Evolutionary conservation across 2,888 invertebrate genomes (phyloP).

Genomic region (Heteropelma amictum): DNA sequence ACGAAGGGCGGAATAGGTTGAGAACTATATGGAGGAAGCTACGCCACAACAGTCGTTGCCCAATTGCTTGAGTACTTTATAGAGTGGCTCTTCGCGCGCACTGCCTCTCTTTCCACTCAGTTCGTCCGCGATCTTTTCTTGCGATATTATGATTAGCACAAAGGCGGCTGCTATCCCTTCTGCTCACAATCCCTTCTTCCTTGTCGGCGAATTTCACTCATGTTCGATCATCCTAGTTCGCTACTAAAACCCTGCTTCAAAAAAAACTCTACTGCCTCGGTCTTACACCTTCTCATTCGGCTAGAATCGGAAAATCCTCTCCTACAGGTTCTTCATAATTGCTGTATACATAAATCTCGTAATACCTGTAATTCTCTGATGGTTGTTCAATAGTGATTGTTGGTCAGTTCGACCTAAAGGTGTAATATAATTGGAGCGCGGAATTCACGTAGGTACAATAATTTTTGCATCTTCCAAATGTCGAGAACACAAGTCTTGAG

Average conservation of each 20-base stretch:
- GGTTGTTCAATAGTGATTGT: too few species aligned
- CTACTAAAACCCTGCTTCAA: too few species aligned
- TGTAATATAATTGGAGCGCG: too few species aligned
- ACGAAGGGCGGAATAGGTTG: conserved; percentile 34
- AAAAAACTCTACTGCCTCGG: conserved; percentile 9
- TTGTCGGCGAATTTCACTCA: conserved; percentile 36
- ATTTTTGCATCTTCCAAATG: too few species aligned
- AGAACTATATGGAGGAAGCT: conserved; percentile 31
- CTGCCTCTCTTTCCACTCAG: conserved; percentile 30
- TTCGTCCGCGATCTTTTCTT: conserved; percentile 32
- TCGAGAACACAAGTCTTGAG: too few species aligned
- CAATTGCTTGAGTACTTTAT: conserved; percentile 62
- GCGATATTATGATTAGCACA: conserved; percentile 73
- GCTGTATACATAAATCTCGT: too few species aligned
- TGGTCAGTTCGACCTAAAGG: too few species aligned
- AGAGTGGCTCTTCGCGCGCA: conserved; percentile 62
- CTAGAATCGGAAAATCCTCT: too few species aligned
- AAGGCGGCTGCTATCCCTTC: conserved; percentile 59
- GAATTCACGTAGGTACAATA: too few species aligned
- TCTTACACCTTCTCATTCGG: conserved; percentile 26
- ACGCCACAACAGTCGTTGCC: conserved; percentile 37
- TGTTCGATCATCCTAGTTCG: too few species aligned
- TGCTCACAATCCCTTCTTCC: neutral
- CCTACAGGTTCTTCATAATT: too few species aligned
- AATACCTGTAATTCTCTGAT: too few species aligned